These are phyloP conservation scores for Psilopsiagon aurifrons DNA, from an alignment of 2,113 vertebrate genomes.

Conservation along the genomic window DNA sequence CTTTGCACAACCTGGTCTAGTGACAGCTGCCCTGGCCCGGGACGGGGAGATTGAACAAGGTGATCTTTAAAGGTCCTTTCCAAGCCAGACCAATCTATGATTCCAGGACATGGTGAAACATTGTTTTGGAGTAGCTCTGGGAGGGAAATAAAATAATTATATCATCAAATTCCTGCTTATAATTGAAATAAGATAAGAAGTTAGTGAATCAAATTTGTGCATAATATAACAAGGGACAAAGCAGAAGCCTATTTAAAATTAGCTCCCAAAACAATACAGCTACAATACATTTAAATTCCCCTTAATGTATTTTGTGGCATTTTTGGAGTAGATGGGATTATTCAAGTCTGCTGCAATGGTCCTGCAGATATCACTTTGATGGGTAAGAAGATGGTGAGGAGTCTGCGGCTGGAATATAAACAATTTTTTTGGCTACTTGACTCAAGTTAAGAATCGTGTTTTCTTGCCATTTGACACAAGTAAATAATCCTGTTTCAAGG, in stretches of 20 bases:
- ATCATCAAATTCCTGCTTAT: not conserved
- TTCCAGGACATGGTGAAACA: not conserved
- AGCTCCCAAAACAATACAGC: not conserved
- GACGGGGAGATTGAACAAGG: rapidly evolving
- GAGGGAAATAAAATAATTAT: not conserved
- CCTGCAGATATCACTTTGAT: not conserved
- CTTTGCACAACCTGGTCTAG: not conserved
- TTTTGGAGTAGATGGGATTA: not conserved
- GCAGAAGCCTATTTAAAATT: not conserved
- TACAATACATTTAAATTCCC: not conserved
- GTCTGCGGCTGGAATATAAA: not conserved
- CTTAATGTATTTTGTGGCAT: not conserved
- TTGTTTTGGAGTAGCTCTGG: not conserved
- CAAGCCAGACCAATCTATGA: not conserved
- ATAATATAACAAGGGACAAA: not conserved
- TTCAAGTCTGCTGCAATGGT: not conserved
- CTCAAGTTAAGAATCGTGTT: not conserved
- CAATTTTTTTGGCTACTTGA: not conserved
- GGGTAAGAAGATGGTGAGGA: not conserved
- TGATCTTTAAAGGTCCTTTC: not conserved
- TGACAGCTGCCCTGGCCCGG: not conserved
- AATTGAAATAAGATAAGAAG: not conserved
- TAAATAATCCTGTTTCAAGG: not conserved
- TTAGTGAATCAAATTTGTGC: not conserved
- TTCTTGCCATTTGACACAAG: not conserved